Conservation (phyloP, 2,797 vertebrate species). For the Myotis planiceps region DNA sequence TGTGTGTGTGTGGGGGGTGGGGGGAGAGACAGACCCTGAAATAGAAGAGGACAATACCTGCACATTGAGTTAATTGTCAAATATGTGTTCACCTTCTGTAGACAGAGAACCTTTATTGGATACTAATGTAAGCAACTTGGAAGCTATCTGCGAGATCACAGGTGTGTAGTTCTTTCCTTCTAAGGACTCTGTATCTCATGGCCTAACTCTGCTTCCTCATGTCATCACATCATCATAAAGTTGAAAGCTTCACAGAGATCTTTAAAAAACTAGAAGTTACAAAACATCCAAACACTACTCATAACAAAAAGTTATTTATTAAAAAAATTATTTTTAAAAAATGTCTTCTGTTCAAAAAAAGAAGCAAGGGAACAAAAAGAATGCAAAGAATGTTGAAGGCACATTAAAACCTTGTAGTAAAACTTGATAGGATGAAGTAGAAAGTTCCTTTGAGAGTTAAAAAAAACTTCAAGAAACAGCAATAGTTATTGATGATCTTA, state of each 20-base stretch:
- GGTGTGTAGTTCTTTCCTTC: neutral
- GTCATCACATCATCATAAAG: neutral
- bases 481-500: neutral
- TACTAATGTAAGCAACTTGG: slow-evolving; percentile 37
- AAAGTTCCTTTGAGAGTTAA: slow-evolving; percentile 30
- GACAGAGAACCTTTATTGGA: neutral
- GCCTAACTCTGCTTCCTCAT: slow-evolving; percentile 37
- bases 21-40: neutral
- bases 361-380: neutral
- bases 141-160: neutral
- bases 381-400: neutral
- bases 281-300: neutral
- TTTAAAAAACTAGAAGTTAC: slow-evolving; percentile 31
- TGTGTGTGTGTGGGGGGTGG: no score
- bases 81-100: neutral
- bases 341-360: neutral
- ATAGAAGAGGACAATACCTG: neutral
- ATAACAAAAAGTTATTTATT: neutral
- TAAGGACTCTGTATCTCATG: neutral
- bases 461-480: slow-evolving; percentile 9
- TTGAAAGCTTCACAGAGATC: slow-evolving; percentile 44
- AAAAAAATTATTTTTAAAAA: neutral
- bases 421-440: neutral
- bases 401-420: slow-evolving; percentile 24
- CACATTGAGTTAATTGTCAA: slow-evolving; percentile 37